phyloP scores from a whole-genome alignment of 2,888 invertebrate genomes.

The Zaprionus bogoriensis region DNA sequence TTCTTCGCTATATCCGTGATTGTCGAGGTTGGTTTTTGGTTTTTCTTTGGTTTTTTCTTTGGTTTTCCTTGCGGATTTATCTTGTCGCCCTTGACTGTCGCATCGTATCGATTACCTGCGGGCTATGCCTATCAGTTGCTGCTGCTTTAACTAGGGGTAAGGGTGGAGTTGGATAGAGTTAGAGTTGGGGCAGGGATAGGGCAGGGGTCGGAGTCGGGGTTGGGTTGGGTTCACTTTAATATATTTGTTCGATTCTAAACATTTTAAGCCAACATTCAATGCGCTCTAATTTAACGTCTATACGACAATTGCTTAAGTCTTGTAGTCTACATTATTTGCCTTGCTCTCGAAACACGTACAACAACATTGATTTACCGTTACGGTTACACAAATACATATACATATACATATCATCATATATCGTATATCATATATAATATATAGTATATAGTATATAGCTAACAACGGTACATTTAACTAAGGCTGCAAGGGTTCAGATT shows the following conservation, averaged over 20 bases:
- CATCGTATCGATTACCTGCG: slow-evolving; percentile 10
- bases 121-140: slow-evolving; percentile 23
- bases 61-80: slow-evolving; percentile 3
- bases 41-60: slow-evolving; percentile 2
- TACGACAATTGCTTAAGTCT: slow-evolving; percentile 82
- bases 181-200: no score
- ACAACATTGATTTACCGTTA: slow-evolving; percentile 37
- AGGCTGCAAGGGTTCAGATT: slow-evolving; percentile 32
- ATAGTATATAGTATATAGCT: slow-evolving; percentile 6
- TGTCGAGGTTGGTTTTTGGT: slow-evolving; percentile 65
- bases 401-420: slow-evolving; percentile 31
- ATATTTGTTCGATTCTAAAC: slow-evolving; percentile 45
- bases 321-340: slow-evolving; percentile 71
- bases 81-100: slow-evolving; percentile 8
- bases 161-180: no score
- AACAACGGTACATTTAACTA: slow-evolving; percentile 27
- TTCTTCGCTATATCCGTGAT: slow-evolving; percentile 61
- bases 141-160: slow-evolving; percentile 3
- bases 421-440: slow-evolving; percentile 12
- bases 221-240: slow-evolving; percentile 37
- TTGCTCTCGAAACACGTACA: slow-evolving; percentile 27
- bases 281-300: slow-evolving; percentile 82
- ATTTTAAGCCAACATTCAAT: slow-evolving; percentile 80
- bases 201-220: no score
- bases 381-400: slow-evolving; percentile 29